phyloP scores from a whole-genome alignment of 64 coral and sea anemone species.

The Hydrozoanthus tunicans region DNA sequence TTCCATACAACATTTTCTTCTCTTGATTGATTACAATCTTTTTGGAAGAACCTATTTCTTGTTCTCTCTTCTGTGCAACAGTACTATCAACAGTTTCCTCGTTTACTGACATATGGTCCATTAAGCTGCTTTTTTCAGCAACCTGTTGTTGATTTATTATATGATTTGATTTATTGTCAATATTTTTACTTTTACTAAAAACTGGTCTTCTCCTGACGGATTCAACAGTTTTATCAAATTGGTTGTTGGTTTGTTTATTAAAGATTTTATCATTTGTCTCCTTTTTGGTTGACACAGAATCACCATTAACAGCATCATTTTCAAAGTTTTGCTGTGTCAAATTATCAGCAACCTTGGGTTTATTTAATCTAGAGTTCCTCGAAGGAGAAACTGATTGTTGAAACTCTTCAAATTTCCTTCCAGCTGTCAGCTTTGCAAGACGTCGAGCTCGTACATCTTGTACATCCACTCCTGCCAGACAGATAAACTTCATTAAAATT shows the following conservation, averaged over 20 bases:
- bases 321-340: background rate
- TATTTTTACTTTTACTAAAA: no score
- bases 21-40: background rate
- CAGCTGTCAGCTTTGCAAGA: constrained; percentile 46
- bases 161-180: background rate
- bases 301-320: background rate
- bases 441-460: constrained; percentile 49
- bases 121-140: background rate
- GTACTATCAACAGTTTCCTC: background rate
- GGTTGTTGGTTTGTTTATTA: background rate
- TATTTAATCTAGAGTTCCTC: background rate
- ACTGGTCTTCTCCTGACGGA: background rate
- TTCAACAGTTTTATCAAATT: background rate
- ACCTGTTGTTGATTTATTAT: background rate
- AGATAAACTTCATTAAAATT: background rate
- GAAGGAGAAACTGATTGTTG: constrained; percentile 28
- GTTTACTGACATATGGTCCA: background rate
- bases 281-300: background rate
- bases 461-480: constrained; percentile 34
- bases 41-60: background rate
- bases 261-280: background rate
- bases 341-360: background rate
- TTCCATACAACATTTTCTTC: background rate
- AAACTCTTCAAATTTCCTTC: constrained; percentile 47
- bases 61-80: background rate